Evolutionary conservation across 2,797 vertebrate species (phyloP).

Genomic region (Meda fulgida): DNA sequence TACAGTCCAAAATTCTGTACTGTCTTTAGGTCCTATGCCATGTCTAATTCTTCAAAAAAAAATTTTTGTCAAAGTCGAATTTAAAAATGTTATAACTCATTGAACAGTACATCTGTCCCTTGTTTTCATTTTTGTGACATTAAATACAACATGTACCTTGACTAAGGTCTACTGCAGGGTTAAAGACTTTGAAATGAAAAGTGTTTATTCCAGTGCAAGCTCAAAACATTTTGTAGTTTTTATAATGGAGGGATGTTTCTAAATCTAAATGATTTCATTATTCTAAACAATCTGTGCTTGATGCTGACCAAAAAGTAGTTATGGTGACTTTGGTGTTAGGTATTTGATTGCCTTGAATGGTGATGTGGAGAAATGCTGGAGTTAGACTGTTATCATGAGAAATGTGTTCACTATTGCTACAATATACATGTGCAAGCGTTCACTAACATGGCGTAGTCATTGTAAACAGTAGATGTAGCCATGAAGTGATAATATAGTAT

Average conservation of each 20-base stretch:
- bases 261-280: background rate
- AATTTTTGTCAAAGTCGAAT: background rate
- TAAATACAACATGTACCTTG: background rate
- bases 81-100: background rate
- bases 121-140: background rate
- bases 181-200: background rate
- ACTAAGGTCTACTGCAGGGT: background rate
- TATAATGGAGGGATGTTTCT: background rate
- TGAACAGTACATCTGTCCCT: constrained; percentile 1
- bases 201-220: constrained; percentile 13
- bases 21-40: background rate
- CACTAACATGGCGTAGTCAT: constrained; percentile 73
- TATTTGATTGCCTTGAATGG: constrained; percentile 26
- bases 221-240: background rate
- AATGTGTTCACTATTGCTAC: constrained; percentile 75
- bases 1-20: background rate
- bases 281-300: constrained; percentile 18
- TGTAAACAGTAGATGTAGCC: constrained; percentile 69
- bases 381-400: constrained; percentile 24
- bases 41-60: background rate
- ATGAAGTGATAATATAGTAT: constrained; percentile 63
- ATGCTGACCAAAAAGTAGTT: constrained; percentile 3
- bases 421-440: constrained; percentile 76
- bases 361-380: constrained; percentile 21
- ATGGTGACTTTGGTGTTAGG: constrained; percentile 46